Conservation (phyloP, 2,797 vertebrate species). For the Sebastes vulpes region DNA sequence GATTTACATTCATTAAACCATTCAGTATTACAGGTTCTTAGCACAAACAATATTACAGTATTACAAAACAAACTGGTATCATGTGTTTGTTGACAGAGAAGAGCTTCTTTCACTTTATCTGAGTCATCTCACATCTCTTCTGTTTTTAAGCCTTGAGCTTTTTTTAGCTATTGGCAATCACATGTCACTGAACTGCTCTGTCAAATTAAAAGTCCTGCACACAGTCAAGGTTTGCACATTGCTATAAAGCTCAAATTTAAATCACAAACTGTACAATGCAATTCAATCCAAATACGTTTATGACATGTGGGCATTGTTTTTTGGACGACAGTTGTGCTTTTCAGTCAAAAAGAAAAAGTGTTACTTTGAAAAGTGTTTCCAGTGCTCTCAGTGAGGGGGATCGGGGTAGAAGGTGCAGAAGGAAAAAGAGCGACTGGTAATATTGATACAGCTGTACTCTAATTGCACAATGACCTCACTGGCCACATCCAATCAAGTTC, state of each 20-base stretch:
- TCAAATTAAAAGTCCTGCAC: neutral
- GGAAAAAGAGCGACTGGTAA: conserved; percentile 28
- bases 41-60: neutral
- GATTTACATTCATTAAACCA: neutral
- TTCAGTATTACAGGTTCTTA: neutral
- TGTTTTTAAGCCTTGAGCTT: neutral
- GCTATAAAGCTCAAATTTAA: neutral
- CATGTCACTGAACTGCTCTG: neutral
- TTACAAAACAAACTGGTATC: neutral
- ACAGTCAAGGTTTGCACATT: neutral
- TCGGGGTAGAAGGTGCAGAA: neutral
- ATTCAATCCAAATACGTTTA: neutral
- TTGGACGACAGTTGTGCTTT: neutral
- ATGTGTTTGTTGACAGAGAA: conserved; percentile 1
- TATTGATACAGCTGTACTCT: conserved; percentile 68
- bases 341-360: neutral
- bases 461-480: conserved; percentile 68
- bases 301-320: neutral
- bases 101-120: neutral
- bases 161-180: neutral
- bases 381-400: neutral
- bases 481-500: conserved; percentile 72
- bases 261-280: too few relatives aligned
- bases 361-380: neutral
- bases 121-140: conserved; percentile 25